Base-by-base conservation (phyloP, 2,113 vertebrate species). In the Cololabis saira region DNA sequence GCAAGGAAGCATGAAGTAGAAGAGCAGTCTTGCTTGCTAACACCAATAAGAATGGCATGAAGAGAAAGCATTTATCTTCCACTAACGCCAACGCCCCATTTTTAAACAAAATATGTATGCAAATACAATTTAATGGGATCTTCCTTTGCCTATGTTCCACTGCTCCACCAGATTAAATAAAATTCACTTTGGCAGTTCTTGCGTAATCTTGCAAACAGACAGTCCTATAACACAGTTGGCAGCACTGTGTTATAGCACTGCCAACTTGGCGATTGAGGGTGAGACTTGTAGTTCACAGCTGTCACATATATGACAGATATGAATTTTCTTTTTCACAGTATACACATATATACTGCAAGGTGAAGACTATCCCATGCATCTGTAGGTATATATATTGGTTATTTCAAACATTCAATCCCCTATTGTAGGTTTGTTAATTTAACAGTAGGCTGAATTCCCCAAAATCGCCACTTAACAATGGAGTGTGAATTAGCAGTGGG, bases 71-170 rank as follows among this genome's bases (percentile, higher is more conserved):
- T 37, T 37, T 37, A 61, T 47, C 21, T 22, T 30, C 19, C 15
- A 27, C 41, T 27, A 42, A 42, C 18, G 13, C 37, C 18, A 21
- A 19, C 27, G 19, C 42, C 43, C 42, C 14, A 27, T 27, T 27
- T 27, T 3, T 3, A 27, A 27, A 27, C 2, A 27, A 30, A n/a
- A 50, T 41, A 10, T 40, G 9, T 13, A 50, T 62, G 18, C 12
- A 64, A n/a, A 44, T 44, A 42, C 27, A 30, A 64, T 44, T 14
- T n/a, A 64, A 41, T 44, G n/a, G 12, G 12, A 9, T 64, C 8
- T 3, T 17, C 19, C 19, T 50, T 58, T 44, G 4, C 12, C 24
- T 12, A 21, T 42, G 17, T 19, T 57, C 1, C n/a, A 45, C 12
- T 18, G 47, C 16, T 47, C 43, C 22, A 21, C 30, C 15, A 50